Percentiles rank a stretch among this genome's conserved stretches.
phyloP scores from a whole-genome alignment of 2,888 invertebrate genomes.

The Drosophila pullipes region DNA sequence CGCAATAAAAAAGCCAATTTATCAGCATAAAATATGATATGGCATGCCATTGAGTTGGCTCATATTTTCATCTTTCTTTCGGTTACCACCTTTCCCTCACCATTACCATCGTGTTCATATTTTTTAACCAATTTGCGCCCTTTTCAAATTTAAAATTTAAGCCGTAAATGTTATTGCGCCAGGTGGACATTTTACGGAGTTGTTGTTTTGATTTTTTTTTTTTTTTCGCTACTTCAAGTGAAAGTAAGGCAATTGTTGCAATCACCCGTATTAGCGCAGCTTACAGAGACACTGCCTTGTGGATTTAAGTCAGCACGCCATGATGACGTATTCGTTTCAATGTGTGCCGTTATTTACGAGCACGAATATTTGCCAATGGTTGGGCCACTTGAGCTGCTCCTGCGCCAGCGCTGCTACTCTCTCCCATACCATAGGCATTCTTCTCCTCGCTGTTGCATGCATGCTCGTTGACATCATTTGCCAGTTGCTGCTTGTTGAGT shows the following conservation, averaged over 20 bases:
- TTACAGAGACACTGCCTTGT: slow-evolving; percentile 49
- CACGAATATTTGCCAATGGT: slow-evolving; percentile 65
- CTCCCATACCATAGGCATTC: slow-evolving; percentile 20
- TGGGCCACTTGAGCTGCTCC: slow-evolving; percentile 48
- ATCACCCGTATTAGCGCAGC: slow-evolving; percentile 62
- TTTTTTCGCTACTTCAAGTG: slow-evolving; percentile 26
- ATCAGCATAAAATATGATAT: slow-evolving; percentile 82
- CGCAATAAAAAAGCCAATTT: slow-evolving; percentile 80
- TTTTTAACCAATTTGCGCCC: slow-evolving; percentile 58
- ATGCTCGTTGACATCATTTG: slow-evolving; percentile 78
- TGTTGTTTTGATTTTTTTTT: slow-evolving; percentile 24
- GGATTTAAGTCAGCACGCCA: slow-evolving; percentile 56
- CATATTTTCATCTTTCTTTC: slow-evolving; percentile 58
- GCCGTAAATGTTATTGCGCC: slow-evolving; percentile 54
- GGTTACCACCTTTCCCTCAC: background rate
- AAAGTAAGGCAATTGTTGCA: slow-evolving; percentile 65
- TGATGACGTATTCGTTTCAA: slow-evolving; percentile 52
- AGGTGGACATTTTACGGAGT: slow-evolving; percentile 5
- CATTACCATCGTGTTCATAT: background rate
- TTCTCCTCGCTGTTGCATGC: slow-evolving; percentile 48
- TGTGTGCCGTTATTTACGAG: slow-evolving; percentile 62
- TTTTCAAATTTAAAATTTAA: slow-evolving; percentile 63
- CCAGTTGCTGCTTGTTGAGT: slow-evolving; percentile 68
- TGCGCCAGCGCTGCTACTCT: slow-evolving; percentile 17
- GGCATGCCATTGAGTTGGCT: slow-evolving; percentile 80